Percentiles rank a stretch among this genome's conserved stretches.
phyloP scores from a whole-genome alignment of 2,113 vertebrate genomes.

The Silurus asotus region DNA sequence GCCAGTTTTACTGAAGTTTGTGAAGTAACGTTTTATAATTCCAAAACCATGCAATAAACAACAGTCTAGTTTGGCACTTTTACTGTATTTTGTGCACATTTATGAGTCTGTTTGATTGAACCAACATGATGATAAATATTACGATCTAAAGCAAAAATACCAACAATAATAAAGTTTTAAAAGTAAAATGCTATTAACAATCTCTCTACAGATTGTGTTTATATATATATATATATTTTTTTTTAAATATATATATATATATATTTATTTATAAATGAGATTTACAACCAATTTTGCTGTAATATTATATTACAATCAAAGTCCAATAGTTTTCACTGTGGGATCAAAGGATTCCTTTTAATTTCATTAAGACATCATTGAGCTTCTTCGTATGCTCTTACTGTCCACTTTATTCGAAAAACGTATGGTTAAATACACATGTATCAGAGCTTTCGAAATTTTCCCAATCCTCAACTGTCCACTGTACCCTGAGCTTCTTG shows the following conservation, averaged over 20 bases:
- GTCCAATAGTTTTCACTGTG: background rate
- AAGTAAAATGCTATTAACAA: too few relatives aligned
- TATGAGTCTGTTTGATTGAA: background rate
- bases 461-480: background rate
- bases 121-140: background rate
- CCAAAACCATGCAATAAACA: background rate
- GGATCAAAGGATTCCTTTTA: background rate
- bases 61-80: background rate
- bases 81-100: background rate
- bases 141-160: too few relatives aligned
- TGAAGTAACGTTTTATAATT: background rate
- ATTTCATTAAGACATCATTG: background rate
- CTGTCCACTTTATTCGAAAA: background rate
- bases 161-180: too few relatives aligned
- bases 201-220: too few relatives aligned
- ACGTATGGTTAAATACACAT: background rate
- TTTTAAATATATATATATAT: too few relatives aligned
- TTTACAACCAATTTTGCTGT: background rate
- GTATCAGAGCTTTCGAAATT: background rate
- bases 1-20: background rate
- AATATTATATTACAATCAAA: background rate
- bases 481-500: background rate
- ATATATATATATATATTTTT: too few relatives aligned
- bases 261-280: background rate
- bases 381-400: background rate